These are phyloP conservation scores for Adrianichthys oophorus DNA, from an alignment of 2,797 vertebrate genomes.

Conservation along the genomic window DNA sequence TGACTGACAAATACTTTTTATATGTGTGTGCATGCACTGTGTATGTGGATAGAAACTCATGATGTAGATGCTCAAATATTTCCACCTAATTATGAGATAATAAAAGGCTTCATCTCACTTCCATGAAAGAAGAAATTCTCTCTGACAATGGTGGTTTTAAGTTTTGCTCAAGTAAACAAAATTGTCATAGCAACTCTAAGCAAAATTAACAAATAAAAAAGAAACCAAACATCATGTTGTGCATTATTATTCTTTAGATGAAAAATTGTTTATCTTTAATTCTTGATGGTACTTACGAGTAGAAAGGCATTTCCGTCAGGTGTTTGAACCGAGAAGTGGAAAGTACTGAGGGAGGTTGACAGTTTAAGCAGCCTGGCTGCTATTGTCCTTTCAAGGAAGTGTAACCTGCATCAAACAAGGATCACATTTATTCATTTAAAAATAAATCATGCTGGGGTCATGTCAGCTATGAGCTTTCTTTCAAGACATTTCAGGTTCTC, in stretches of 20 bases:
- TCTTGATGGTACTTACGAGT: conserved; percentile 80
- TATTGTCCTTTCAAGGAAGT: conserved; percentile 82
- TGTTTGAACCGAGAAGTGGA: conserved; percentile 88
- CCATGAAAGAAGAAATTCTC: too few relatives aligned
- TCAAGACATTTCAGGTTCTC: too few relatives aligned
- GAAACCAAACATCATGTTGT: conserved; percentile 3
- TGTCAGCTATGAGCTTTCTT: too few relatives aligned
- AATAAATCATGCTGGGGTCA: neutral
- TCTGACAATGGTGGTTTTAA: too few relatives aligned
- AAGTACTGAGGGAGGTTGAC: conserved; percentile 84
- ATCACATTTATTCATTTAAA: conserved; percentile 22
- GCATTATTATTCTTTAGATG: conserved; percentile 25
- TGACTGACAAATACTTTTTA: too few relatives aligned
- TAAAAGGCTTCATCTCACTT: too few relatives aligned
- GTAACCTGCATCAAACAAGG: conserved; percentile 73
- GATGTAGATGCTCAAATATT: too few relatives aligned
- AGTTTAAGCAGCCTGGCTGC: conserved; percentile 84
- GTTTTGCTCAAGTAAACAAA: too few relatives aligned
- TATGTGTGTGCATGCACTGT: too few relatives aligned
- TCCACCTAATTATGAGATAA: too few relatives aligned
- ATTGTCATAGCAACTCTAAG: too few relatives aligned
- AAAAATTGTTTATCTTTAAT: neutral
- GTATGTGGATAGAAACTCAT: too few relatives aligned
- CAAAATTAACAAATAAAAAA: neutral
- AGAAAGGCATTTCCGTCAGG: conserved; percentile 83